Percentiles rank a stretch among this genome's conserved stretches.
Conservation (phyloP, 2,113 vertebrate species). For the Caracal caracal region DNA sequence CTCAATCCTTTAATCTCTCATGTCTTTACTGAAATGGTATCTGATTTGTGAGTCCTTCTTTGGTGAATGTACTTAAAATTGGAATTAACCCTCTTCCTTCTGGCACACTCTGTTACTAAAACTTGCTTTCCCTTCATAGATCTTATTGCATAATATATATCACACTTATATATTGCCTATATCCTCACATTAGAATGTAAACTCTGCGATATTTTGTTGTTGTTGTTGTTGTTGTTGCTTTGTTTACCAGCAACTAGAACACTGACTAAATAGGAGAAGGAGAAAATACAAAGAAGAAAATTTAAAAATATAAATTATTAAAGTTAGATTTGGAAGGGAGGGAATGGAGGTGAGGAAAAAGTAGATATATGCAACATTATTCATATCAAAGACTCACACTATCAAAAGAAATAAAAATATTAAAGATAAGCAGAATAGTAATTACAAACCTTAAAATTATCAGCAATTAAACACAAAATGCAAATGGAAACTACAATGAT, state of each 20-base stretch:
- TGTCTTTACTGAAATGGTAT: not conserved
- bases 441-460: not conserved
- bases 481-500: not conserved
- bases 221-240: not conserved
- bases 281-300: not conserved
- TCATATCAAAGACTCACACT: not conserved
- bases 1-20: not conserved
- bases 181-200: not conserved
- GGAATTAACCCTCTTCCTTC: not conserved
- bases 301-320: not conserved
- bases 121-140: no score
- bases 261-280: not conserved
- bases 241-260: not conserved
- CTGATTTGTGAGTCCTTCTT: not conserved
- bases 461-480: not conserved
- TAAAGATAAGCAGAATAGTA: not conserved
- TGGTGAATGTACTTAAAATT: not conserved
- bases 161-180: not conserved
- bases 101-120: not conserved
- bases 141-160: not conserved
- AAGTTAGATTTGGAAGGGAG: not conserved
- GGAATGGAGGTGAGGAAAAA: not conserved
- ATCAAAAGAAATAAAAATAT: not conserved
- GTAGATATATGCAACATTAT: not conserved
- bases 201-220: not conserved